These are phyloP conservation scores for Semibalanus balanoides DNA, from an alignment of 1,140 invertebrate species.

Conservation along the genomic window DNA sequence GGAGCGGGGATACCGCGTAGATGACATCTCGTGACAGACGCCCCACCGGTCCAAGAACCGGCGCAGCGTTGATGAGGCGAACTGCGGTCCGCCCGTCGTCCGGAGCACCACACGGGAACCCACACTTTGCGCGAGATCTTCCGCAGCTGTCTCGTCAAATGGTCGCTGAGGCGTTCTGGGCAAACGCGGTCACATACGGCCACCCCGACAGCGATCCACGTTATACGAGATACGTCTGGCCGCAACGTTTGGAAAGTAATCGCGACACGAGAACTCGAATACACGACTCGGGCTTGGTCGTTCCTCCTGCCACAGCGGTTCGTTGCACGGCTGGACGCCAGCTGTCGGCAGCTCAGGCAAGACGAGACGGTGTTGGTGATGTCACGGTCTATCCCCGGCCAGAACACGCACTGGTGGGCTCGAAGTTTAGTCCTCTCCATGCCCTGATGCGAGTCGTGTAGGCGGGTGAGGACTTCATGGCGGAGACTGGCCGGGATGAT, in stretches of 20 bases:
- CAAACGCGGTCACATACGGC: slow-evolving; percentile 7
- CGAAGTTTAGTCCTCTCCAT: not conserved
- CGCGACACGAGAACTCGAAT: slow-evolving; percentile 4
- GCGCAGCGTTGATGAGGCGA: slow-evolving; percentile 8
- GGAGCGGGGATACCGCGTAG: slow-evolving; percentile 6
- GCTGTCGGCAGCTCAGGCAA: not conserved
- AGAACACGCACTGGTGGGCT: not conserved
- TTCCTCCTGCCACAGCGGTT: slow-evolving; percentile 11
- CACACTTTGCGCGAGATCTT: slow-evolving; percentile 5
- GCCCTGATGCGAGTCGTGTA: slow-evolving; percentile 7
- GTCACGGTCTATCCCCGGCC: slow-evolving; percentile 7
- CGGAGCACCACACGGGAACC: slow-evolving; percentile 4
- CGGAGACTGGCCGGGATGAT: slow-evolving; percentile 6
- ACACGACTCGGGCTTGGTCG: not conserved
- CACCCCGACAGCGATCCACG: slow-evolving; percentile 8
- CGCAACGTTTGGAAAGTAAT: slow-evolving; percentile 11
- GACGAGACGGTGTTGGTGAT: not conserved
- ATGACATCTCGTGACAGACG: slow-evolving; percentile 1
- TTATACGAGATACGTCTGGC: slow-evolving; percentile 7
- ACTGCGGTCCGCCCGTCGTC: slow-evolving; percentile 12
- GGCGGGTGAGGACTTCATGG: not conserved
- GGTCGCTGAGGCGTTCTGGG: not conserved
- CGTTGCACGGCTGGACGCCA: slow-evolving; percentile 4
- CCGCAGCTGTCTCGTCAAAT: not conserved
- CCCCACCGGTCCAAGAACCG: slow-evolving; percentile 14